Base-by-base conservation (phyloP, 2,888 invertebrate genomes). In the Eristalis pertinax region DNA sequence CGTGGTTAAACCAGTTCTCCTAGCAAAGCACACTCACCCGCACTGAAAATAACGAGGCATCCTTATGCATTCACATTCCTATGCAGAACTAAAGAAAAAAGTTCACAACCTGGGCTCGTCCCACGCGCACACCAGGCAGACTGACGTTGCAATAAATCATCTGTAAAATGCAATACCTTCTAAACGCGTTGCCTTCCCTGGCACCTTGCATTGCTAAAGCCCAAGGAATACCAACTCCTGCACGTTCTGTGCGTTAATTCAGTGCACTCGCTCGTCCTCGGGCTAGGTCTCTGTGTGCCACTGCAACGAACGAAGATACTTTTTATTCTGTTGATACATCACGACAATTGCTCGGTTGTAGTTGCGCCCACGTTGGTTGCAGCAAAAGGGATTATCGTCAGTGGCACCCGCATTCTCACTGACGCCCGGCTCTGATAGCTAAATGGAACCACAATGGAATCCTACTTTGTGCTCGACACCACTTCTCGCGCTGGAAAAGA, bases 111-210 rank as follows among this genome's bases (percentile, higher is more conserved):
- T 68, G 68, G 63, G 41, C 11, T 41, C 68, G 22, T 68, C 80
- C 80, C 73, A 74, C 74, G 73, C 68, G 56, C 62, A 38, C 60
- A 72, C 60, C 35, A 56, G 19, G 63, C 15, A 32, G 65, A 22
- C 68, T 74, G 74, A 68, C 80, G 67, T 63, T 60, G 15, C 63
- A 68, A 68, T 80, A 80, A 80, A 74, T 80, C 80, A 80, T 80
- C 67, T 68, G 68, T 22, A 68, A 68, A 68, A 74, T 74, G 80
- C 80, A 68, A 80, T 74, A 68, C 67, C 65, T 80, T 74, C 56
- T 50, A 63, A 63, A 38, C 74, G 41, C 4, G 2, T 68, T 74
- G 68, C 60, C 72, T 22, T 35, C 56, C 35, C 56, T 38, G 50
- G n/a, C 80, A 80, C 74, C 80, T 80, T 73, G 62, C 73, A 62